phyloP scores from a whole-genome alignment of 2,113 vertebrate genomes.

The Rhea pennata region DNA sequence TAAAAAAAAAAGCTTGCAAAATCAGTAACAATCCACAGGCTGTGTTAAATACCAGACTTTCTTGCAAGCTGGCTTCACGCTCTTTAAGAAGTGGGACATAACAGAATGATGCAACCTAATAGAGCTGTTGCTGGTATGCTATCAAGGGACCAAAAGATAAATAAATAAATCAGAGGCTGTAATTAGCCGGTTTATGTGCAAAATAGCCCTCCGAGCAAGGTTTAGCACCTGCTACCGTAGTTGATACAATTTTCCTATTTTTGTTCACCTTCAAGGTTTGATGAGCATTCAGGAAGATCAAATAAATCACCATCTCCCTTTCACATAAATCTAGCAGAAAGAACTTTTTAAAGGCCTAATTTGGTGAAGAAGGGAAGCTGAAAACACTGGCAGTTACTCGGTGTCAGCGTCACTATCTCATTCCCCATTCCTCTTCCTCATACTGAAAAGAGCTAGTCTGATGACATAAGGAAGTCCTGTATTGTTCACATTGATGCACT shows the following conservation, averaged over 20 bases:
- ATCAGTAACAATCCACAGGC: neutral
- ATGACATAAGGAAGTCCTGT: neutral
- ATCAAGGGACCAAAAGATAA: neutral
- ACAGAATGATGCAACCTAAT: neutral
- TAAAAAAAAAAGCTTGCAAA: neutral
- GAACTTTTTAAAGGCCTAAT: neutral
- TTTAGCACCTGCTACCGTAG: neutral
- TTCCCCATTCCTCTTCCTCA: neutral
- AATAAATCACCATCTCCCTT: neutral
- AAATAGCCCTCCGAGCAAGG: neutral
- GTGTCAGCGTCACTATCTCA: neutral
- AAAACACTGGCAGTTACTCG: neutral
- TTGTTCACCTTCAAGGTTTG: conserved; percentile 11
- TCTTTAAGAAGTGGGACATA: neutral
- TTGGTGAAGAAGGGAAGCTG: neutral
- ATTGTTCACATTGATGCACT: accelerated
- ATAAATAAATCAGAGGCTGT: neutral
- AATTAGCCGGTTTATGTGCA: neutral
- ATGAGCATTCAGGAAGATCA: neutral
- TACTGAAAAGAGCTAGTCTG: neutral
- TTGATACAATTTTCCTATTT: neutral
- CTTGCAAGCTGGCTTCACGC: neutral
- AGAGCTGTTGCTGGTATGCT: neutral
- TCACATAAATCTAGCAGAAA: neutral
- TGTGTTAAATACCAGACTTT: neutral